Evolutionary conservation across 2,888 invertebrate species (phyloP), one percentile per base, ranked within the genome.

Genomic region (Cephus sareptanus): DNA sequence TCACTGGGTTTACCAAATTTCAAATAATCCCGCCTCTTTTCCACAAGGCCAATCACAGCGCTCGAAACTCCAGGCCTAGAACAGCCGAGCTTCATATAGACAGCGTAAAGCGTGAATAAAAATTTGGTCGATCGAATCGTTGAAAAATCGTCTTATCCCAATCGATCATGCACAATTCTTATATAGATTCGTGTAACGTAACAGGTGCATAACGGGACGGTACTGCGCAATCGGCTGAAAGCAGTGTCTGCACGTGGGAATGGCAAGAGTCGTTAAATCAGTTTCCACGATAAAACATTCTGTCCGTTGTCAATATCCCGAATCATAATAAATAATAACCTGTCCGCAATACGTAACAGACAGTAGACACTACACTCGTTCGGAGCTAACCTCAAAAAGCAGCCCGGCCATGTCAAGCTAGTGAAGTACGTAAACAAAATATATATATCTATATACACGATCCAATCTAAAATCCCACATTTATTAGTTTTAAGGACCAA

Each of bases 361-460:
- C 56, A 23, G 23, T 56, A 56, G 40, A 56, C 23, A 56, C 23
- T 23, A 23, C 9, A 15, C 56, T 23, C 0, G 56, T 56, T 56
- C 23, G 2, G 9, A 56, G 15, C 23, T 56, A 56, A 56, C 56
- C 9, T 56, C 56, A 56, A 56, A 56, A 6, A 23, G 23, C 56
- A 56, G 23, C 6, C 56, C 56, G 9, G 23, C 56, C 56, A 56
- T 23, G 56, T 56, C 23, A 23, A 56, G 9, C 56, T 15, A 23
- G 9, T 6, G 9, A 56, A 9, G 56, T 56, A 77, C 68, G 73
- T 75, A 74, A 79, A 73, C 69, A 79, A 37, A 13, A 73, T 77
- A 68, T 75, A 40, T 40, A 75, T 37, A 71, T 71, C 75, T 77
- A 74, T 68, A 77, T 33, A 76, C 6, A 31, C 33, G 37, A 23